Base-by-base conservation (phyloP, 2,797 vertebrate species). In the Poecile montanus region DNA sequence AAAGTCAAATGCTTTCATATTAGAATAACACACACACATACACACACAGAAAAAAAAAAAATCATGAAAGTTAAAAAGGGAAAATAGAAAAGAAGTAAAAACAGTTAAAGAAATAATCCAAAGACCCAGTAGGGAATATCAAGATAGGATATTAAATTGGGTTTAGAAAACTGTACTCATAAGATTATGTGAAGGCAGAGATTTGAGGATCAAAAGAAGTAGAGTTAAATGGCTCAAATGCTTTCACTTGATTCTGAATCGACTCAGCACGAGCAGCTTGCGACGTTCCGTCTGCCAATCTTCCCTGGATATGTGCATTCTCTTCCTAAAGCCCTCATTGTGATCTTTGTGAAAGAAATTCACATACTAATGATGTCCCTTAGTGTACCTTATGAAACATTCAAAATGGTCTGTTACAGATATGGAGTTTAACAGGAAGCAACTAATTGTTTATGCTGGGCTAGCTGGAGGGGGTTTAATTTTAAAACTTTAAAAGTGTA, bases 391-490 rank as follows among this genome's bases (percentile, higher is more conserved):
- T 96, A 94, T 95, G 94, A 96, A 96, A 96, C 89, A 93, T 96
- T 93, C 74, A 92, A 71, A 97, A 95, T 88, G 84, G 84, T 79
- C 79, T 95, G 86, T 89, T 96, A 96, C 54, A 76, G 94, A 95
- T 93, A 91, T 62, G 53, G 86, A 88, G 92, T 96, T 97, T 96
- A 96, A 97, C 88, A 94, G 94, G 95, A 82, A 96, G 95, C 89
- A 96, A 85, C 94, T 97, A 96, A 97, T 97, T 95, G 96, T 96
- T 97, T 97, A 96, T 97, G 96, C 96, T 95, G 92, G 79, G 88
- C 89, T 95, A 96, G 93, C 92, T 91, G 94, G 81, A 88, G 94
- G 95, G 85, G 91, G 89, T 93, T 96, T 96, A 63, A 91, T 94
- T 96, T 92, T 91, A 89, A 95, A 96, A 96, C 89, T 97, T 96